Percentiles rank a stretch among this genome's conserved stretches.
These are phyloP conservation scores for Lithophane leautieri DNA, from an alignment of 2,888 invertebrate species.

Conservation along the genomic window DNA sequence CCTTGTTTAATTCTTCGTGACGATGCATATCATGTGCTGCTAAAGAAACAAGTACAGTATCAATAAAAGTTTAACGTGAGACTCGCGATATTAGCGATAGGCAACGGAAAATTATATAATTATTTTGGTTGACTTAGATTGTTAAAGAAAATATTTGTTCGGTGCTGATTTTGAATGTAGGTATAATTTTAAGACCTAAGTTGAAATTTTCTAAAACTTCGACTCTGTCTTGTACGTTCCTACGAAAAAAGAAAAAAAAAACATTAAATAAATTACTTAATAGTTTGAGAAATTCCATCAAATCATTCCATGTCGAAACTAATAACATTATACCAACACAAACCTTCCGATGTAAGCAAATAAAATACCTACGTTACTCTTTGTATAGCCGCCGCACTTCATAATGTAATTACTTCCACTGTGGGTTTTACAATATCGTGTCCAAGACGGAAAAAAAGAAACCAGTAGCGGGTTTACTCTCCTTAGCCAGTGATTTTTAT, in stretches of 20 bases:
- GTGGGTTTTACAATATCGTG: constrained; percentile 57
- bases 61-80: constrained; percentile 48
- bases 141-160: background rate
- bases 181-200: background rate
- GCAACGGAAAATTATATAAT: background rate
- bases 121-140: background rate
- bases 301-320: constrained; percentile 43
- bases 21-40: constrained; percentile 60
- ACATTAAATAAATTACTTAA: constrained; percentile 39
- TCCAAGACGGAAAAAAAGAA: constrained; percentile 60
- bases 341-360: constrained; percentile 48
- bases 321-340: constrained; percentile 56
- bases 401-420: constrained; percentile 61
- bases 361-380: constrained; percentile 38
- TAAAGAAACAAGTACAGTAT: constrained; percentile 46
- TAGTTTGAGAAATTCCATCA: constrained; percentile 43
- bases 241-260: background rate
- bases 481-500: constrained; percentile 64
- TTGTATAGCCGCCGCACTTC: constrained; percentile 51
- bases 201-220: background rate
- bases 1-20: constrained; percentile 61
- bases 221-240: background rate
- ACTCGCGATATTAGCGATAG: constrained; percentile 6
- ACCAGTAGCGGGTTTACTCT: constrained; percentile 64
- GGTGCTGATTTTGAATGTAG: background rate